Conservation (phyloP, 2,888 invertebrate genomes). For the Drosophila paucipuncta region DNA sequence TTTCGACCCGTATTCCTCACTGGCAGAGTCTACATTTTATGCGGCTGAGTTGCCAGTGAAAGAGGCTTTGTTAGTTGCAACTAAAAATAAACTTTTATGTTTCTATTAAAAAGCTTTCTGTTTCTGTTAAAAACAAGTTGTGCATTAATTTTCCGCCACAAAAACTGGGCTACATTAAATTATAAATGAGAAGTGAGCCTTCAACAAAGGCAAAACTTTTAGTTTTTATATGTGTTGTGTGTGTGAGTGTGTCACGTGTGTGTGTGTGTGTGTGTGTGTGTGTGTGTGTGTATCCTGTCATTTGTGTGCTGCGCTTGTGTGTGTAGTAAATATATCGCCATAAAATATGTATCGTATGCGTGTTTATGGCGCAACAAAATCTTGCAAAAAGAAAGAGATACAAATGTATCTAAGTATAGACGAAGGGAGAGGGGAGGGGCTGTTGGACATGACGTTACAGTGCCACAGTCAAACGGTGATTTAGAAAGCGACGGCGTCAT, state of each 20-base stretch:
- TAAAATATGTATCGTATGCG: conserved; percentile 72
- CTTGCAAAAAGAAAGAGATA: conserved; percentile 33
- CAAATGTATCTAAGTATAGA: conserved; percentile 14
- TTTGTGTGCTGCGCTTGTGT: conserved; percentile 40
- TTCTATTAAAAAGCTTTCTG: not conserved
- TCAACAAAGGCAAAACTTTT: conserved; percentile 14
- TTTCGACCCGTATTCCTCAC: not conserved
- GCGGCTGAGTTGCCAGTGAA: not conserved
- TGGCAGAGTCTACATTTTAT: not conserved
- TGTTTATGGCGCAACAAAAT: conserved; percentile 63
- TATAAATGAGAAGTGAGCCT: conserved; percentile 6
- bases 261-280: conserved; percentile 18
- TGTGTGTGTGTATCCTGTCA: conserved; percentile 18
- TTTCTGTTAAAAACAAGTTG: not conserved
- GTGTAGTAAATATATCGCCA: conserved; percentile 30
- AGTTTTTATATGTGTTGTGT: conserved; percentile 13
- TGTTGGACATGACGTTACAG: conserved; percentile 22
- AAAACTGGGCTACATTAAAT: conserved; percentile 42
- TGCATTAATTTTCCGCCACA: not conserved
- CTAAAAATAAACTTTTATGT: not conserved
- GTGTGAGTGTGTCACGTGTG: conserved; percentile 1
- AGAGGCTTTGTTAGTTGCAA: not conserved
- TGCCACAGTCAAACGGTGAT: conserved; percentile 31
- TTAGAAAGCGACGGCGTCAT: conserved; percentile 46
- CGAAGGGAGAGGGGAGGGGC: not conserved